Evolutionary conservation across 2,113 vertebrate species (phyloP), one percentile per base, ranked within the genome.

Genomic region (Neomonachus schauinslandi): DNA sequence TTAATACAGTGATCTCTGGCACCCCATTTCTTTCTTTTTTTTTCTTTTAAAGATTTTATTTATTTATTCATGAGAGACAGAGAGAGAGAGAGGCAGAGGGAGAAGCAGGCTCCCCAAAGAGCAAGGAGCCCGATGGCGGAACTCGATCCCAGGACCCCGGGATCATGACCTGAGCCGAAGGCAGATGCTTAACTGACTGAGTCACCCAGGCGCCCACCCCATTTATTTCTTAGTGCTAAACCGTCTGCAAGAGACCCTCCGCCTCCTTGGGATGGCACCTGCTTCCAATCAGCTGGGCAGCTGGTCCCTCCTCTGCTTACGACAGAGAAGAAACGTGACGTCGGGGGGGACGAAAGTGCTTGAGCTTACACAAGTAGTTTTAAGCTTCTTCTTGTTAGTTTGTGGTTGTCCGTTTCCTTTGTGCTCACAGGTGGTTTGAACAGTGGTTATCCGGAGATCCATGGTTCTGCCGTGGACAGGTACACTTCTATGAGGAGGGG

Each of bases 401-500:
- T n/a, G n/a, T 61, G 51, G 39, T 19, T 7, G 6, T 74, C 10
- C 2, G 18, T 42, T 31, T 51, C 26, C 31, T 59, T 82, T n/a
- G 18, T 26, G 15, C 49, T 49, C 3, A 0, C 7, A 2, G 5
- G 18, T 19, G 31, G 18, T 31, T 28, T 24, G 12, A 82, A 65
- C 26, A 13, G 6, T 28, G 46, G 13, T 51, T 83, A 86, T 21
- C 49, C 0, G 1, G 63, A 22, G 2, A 39, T 36, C 14, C 1
- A 0, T n/a, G 4, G 5, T 22, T 67, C 53, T 80, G 10, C 15
- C 0, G 2, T 49, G 10, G 21, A 46, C 5, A 16, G 71, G 7
- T 1, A 7, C 1, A 3, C 21, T 19, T 39, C 18, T 74, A 19
- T 1, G 2, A 77, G 65, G 13, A 57, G 11, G 4, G 1, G 8